Conservation (phyloP, 2,113 vertebrate genomes). For the Xenopus borealis region DNA sequence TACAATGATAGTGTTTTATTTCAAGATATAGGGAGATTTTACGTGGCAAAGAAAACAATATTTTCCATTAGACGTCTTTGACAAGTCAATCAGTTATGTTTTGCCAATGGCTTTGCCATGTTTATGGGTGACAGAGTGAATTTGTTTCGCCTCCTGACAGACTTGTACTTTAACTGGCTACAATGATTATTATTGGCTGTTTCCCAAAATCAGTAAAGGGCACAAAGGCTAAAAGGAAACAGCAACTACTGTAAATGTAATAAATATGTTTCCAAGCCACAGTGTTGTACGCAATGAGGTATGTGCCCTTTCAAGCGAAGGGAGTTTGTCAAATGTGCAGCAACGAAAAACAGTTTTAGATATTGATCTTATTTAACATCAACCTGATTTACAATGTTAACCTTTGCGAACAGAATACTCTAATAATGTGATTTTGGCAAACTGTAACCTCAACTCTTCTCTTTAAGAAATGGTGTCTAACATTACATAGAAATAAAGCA, state of each 20-base stretch:
- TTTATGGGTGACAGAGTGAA: not conserved
- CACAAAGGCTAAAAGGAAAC: not conserved
- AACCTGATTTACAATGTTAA: too few species aligned
- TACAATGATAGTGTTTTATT: too few species aligned
- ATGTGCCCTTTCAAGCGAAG: conserved; percentile 11
- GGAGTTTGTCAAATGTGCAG: not conserved
- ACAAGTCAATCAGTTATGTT: not conserved
- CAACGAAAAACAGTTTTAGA: conserved; percentile 13
- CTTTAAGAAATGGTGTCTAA: too few species aligned
- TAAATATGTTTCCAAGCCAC: conserved; percentile 16
- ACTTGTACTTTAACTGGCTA: conserved; percentile 4
- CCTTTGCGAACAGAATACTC: too few species aligned
- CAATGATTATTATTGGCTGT: conserved; percentile 8
- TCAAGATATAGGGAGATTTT: too few species aligned
- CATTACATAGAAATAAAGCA: too few species aligned
- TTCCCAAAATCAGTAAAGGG: conserved; percentile 18
- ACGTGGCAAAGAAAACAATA: not conserved
- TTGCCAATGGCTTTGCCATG: not conserved
- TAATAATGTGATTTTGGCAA: too few species aligned
- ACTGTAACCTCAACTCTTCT: too few species aligned
- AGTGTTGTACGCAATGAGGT: not conserved
- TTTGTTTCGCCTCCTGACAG: not conserved
- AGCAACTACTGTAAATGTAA: not conserved
- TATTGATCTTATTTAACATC: not conserved
- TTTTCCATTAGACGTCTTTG: too few species aligned